These are phyloP conservation scores for Disparrhopalites patrizii DNA, from an alignment of 2,888 invertebrate species.

Conservation along the genomic window DNA sequence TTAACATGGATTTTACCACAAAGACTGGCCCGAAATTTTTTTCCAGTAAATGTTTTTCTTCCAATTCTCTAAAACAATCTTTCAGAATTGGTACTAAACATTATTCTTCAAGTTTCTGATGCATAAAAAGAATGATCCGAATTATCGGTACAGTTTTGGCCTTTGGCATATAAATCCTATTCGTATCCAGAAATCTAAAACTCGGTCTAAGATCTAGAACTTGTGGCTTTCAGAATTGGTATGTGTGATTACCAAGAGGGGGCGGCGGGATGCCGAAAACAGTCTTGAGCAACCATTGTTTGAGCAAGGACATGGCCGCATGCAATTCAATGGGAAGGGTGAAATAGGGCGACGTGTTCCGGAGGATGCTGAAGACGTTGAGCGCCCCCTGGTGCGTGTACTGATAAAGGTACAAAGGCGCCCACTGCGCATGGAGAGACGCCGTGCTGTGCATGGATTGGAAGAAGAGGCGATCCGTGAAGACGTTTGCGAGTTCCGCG, in stretches of 20 bases:
- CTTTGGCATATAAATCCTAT: too few relatives aligned
- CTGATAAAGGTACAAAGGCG: conserved; percentile 14
- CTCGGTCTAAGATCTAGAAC: too few relatives aligned
- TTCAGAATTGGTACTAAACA: too few relatives aligned
- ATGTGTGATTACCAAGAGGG: background rate
- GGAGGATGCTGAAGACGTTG: conserved; percentile 24
- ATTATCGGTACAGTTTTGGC: too few relatives aligned
- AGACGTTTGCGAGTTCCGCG: conserved; percentile 6
- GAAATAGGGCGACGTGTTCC: conserved; percentile 15
- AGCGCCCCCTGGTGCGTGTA: conserved; percentile 16
- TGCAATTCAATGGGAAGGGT: conserved; percentile 22
- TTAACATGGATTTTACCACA: too few relatives aligned
- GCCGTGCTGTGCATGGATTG: conserved; percentile 21
- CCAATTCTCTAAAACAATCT: too few relatives aligned
- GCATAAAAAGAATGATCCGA: too few relatives aligned
- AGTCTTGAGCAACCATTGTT: conserved; percentile 12
- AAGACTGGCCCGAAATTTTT: too few relatives aligned
- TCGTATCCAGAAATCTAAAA: too few relatives aligned
- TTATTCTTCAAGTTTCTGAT: too few relatives aligned
- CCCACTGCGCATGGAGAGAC: conserved; percentile 8
- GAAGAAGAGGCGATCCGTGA: conserved; percentile 22
- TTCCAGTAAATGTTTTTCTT: too few relatives aligned
- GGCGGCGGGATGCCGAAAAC: conserved; percentile 4
- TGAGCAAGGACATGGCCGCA: conserved; percentile 7
- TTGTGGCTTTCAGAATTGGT: background rate